phyloP scores from a whole-genome alignment of 1,140 invertebrate species.

The Homalodisca vitripennis region DNA sequence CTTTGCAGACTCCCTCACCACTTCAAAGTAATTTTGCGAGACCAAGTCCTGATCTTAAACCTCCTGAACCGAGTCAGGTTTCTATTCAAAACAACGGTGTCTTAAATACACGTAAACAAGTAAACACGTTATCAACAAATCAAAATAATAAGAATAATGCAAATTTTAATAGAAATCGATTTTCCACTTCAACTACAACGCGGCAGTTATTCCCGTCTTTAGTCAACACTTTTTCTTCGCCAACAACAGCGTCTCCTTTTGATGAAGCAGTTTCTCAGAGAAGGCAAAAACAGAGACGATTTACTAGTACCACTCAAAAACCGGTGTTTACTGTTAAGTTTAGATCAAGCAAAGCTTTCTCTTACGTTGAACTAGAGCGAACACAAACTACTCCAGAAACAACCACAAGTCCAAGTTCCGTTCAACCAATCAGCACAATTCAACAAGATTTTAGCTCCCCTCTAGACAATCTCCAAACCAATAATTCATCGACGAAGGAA shows the following conservation, averaged over 20 bases:
- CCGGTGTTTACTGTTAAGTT: conserved; percentile 37
- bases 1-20: not conserved
- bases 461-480: not conserved
- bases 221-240: conserved; percentile 1
- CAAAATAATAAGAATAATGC: conserved; percentile 5
- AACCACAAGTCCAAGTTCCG: not conserved
- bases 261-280: not conserved
- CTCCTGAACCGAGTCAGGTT: not conserved
- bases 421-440: not conserved
- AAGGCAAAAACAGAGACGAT: conserved; percentile 4
- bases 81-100: no score
- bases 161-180: conserved; percentile 4
- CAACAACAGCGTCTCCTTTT: not conserved
- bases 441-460: not conserved
- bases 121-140: not conserved
- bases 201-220: not conserved
- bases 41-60: conserved; percentile 2
- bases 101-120: not conserved
- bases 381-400: conserved; percentile 29
- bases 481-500: no score
- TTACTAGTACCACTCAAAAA: conserved; percentile 25
- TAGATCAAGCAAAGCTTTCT: conserved; percentile 35
- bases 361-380: conserved; percentile 36
- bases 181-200: not conserved
- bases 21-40: not conserved